Evolutionary conservation across 2,888 invertebrate genomes (phyloP).

Genomic region (Leptinotarsa tumamoca): DNA sequence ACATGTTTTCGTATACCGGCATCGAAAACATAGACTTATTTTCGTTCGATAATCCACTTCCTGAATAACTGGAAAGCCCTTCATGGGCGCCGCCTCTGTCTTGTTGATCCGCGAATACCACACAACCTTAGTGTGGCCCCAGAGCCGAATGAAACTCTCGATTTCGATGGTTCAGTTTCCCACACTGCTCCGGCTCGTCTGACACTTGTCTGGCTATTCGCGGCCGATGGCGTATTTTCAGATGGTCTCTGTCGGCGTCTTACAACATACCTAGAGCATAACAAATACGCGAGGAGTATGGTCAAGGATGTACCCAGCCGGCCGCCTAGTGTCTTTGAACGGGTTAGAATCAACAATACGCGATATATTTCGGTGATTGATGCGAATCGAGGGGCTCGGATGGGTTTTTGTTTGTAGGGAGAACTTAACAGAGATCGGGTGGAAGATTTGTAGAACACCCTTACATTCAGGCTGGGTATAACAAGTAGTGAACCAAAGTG

Average conservation of each 20-base stretch:
- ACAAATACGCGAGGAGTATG: constrained; percentile 12
- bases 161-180: constrained; percentile 50
- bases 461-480: no score
- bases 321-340: not conserved
- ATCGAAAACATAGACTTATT: no score
- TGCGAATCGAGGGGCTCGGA: no score
- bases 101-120: constrained; percentile 33
- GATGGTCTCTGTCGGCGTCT: constrained; percentile 21
- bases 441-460: no score
- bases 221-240: constrained; percentile 34
- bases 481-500: no score
- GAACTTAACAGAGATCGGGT: not conserved
- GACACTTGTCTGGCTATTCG: constrained; percentile 44
- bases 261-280: constrained; percentile 21
- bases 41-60: not conserved
- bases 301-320: constrained; percentile 7
- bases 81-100: not conserved
- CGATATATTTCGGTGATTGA: not conserved
- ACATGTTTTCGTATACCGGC: no score
- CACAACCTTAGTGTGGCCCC: constrained; percentile 58
- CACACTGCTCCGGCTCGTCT: constrained; percentile 46
- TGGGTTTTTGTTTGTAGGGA: no score
- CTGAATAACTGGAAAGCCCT: not conserved
- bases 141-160: constrained; percentile 53
- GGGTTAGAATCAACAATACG: not conserved